phyloP scores from a whole-genome alignment of 2,113 vertebrate genomes.

The Pluvianellus socialis region DNA sequence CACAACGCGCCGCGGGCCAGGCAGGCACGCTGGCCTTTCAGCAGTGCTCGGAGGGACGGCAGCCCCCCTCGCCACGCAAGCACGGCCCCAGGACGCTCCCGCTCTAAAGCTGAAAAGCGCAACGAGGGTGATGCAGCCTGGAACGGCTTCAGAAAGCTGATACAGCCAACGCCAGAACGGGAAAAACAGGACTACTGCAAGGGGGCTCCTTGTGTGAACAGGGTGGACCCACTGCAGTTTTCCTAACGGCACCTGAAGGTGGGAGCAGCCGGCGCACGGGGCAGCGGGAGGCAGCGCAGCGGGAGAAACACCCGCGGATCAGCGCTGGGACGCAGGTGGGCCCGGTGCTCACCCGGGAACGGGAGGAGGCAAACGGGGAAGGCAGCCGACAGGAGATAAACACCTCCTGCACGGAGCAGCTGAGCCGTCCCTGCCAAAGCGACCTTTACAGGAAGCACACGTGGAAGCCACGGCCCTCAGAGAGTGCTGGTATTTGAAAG shows the following conservation, averaged over 20 bases:
- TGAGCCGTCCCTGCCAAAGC: neutral
- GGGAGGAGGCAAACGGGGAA: neutral
- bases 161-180: accelerated
- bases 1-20: neutral
- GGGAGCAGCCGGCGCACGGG: too few relatives aligned
- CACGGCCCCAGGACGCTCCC: neutral
- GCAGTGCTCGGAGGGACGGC: neutral
- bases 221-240: neutral
- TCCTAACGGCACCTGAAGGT: too few relatives aligned
- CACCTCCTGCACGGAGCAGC: neutral
- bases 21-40: neutral
- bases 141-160: neutral
- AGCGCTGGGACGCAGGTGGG: accelerated
- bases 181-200: neutral
- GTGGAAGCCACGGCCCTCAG: accelerated
- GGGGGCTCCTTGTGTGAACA: too few relatives aligned
- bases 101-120: neutral
- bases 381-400: too few relatives aligned
- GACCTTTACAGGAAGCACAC: neutral
- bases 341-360: accelerated
- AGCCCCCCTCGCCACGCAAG: accelerated
- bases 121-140: neutral
- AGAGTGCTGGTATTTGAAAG: neutral
- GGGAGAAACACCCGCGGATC: neutral
- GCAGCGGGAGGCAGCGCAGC: neutral